Percentiles rank a stretch among this genome's conserved stretches.
These are phyloP conservation scores for Drosophila algonquin DNA, from an alignment of 2,888 invertebrate genomes.

Conservation along the genomic window DNA sequence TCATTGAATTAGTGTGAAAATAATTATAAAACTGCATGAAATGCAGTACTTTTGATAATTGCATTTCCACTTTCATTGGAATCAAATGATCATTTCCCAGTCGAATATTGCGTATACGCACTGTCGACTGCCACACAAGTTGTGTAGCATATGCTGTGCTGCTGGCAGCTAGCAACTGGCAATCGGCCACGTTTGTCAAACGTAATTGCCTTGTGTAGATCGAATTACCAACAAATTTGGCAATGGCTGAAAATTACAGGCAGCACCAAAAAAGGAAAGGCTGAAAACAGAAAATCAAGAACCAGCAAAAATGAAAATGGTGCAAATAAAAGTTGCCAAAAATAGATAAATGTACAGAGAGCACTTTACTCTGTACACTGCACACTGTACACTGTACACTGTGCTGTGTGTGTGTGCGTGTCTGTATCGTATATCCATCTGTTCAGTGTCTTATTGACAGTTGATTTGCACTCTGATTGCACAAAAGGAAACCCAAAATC, in stretches of 20 bases:
- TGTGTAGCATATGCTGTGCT: neutral
- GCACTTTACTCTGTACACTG: neutral
- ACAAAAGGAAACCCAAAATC: constrained; percentile 62
- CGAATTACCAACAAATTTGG: constrained; percentile 51
- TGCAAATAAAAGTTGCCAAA: constrained; percentile 14
- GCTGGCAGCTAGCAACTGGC: constrained; percentile 13
- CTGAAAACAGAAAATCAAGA: constrained; percentile 3
- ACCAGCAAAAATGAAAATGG: constrained; percentile 22
- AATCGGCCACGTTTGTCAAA: constrained; percentile 29
- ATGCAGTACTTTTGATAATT: too few relatives aligned
- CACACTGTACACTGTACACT: constrained; percentile 3
- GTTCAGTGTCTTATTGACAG: constrained; percentile 63
- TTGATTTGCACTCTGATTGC: constrained; percentile 72
- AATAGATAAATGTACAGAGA: neutral
- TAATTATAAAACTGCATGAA: too few relatives aligned
- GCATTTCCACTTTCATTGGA: too few relatives aligned
- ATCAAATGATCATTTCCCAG: neutral
- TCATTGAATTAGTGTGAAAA: too few relatives aligned
- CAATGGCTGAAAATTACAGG: constrained; percentile 34
- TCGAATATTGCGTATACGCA: neutral
- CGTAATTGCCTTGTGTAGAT: constrained; percentile 50
- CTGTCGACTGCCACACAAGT: neutral
- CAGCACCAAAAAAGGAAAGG: neutral
- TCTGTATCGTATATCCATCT: constrained; percentile 12
- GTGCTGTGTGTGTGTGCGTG: constrained; percentile 9